These are phyloP conservation scores for Megaptera novaeangliae DNA, from an alignment of 2,113 vertebrate species.

Conservation along the genomic window DNA sequence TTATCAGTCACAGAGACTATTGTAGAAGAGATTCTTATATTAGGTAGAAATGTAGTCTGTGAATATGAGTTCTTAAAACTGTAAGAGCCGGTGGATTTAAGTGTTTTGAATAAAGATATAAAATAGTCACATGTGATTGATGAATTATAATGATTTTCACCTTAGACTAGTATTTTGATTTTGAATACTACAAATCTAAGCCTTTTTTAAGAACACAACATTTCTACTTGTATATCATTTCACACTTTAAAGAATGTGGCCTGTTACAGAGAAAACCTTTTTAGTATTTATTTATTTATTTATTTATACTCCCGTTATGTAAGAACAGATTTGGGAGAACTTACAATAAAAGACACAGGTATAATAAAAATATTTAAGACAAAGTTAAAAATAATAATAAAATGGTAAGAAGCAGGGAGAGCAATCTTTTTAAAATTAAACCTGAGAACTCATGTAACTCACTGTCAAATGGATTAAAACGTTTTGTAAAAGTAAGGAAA, in stretches of 20 bases:
- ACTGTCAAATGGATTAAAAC: not conserved
- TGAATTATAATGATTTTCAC: not conserved
- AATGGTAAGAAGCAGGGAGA: not conserved
- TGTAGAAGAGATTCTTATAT: not conserved
- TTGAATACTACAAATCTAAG: not conserved
- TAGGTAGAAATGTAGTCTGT: not conserved
- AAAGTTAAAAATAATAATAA: constrained; percentile 1
- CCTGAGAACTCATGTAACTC: not conserved
- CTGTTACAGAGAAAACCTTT: not conserved
- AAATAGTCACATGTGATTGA: not conserved
- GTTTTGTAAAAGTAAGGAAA: constrained; percentile 25
- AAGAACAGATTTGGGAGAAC: not conserved
- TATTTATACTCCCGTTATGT: not conserved
- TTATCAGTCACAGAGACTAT: not conserved
- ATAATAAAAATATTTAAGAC: constrained; percentile 2
- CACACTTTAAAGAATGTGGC: not conserved
- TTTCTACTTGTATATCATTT: not conserved
- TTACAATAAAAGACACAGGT: not conserved
- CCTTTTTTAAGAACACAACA: not conserved
- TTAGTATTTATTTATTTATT: constrained; percentile 6
- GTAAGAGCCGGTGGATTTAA: not conserved
- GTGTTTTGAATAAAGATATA: constrained; percentile 29
- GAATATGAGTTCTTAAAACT: not conserved
- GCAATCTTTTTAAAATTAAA: constrained; percentile 7
- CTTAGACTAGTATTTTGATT: not conserved